These are phyloP conservation scores for Erpobdella octoculata DNA, from an alignment of 2,888 invertebrate genomes.

Conservation along the genomic window DNA sequence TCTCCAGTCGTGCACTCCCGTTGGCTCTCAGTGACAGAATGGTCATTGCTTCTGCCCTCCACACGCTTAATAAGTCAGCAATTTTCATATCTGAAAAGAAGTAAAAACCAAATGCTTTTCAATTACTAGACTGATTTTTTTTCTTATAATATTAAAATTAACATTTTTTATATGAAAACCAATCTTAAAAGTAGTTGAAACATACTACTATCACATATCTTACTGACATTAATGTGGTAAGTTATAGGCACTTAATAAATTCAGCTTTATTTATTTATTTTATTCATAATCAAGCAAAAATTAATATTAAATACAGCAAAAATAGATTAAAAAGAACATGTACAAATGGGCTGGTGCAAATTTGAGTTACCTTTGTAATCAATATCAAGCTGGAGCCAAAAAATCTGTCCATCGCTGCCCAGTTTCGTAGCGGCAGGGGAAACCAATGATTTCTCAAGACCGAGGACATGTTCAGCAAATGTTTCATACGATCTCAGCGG, in stretches of 20 bases:
- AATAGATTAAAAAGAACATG: neutral
- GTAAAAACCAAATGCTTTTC: neutral
- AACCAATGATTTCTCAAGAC: slow-evolving; percentile 22
- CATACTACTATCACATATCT: too few species aligned
- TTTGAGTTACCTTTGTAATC: slow-evolving; percentile 21
- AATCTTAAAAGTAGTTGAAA: too few species aligned
- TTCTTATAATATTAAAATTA: neutral
- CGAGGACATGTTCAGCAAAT: slow-evolving; percentile 32
- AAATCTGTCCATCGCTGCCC: slow-evolving; percentile 21
- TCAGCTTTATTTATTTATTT: too few species aligned
- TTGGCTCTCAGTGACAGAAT: slow-evolving; percentile 10
- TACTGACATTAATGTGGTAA: too few species aligned
- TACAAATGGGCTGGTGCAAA: neutral
- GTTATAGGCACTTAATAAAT: too few species aligned
- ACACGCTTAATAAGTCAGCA: slow-evolving; percentile 7
- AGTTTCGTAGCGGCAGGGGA: slow-evolving; percentile 2
- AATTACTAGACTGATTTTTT: neutral
- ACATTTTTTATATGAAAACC: neutral
- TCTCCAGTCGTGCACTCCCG: slow-evolving; percentile 21
- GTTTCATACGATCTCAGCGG: slow-evolving; percentile 26
- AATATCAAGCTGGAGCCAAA: slow-evolving; percentile 26
- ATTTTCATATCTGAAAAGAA: slow-evolving; percentile 6
- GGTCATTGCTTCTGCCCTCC: slow-evolving; percentile 25
- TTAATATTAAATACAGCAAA: too few species aligned
- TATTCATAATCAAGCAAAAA: too few species aligned